These are phyloP conservation scores for Cherax quadricarinatus DNA, from an alignment of 1,140 invertebrate genomes.

Conservation along the genomic window DNA sequence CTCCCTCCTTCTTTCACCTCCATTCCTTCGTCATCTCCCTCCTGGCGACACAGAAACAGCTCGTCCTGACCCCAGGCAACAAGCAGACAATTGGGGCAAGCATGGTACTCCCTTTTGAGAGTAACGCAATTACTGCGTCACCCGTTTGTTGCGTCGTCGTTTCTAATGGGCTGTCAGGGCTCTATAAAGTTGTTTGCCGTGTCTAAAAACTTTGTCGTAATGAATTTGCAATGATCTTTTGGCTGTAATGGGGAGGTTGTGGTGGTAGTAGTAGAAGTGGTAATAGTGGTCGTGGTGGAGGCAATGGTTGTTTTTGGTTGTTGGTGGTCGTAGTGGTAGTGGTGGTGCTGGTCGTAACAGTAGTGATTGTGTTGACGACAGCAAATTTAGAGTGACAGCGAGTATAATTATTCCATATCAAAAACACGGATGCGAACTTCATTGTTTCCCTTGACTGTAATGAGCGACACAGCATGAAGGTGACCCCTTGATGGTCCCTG, in stretches of 20 bases:
- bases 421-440: no score
- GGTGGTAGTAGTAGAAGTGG: no score
- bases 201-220: constrained; percentile 3
- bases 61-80: not conserved
- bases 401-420: no score
- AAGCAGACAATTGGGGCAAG: not conserved
- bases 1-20: not conserved
- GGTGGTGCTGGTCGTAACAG: no score
- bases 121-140: constrained; percentile 26
- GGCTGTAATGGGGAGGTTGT: no score
- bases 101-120: not conserved
- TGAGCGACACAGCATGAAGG: no score
- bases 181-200: constrained; percentile 10
- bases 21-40: not conserved
- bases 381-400: no score
- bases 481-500: no score
- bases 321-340: no score
- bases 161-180: constrained; percentile 16
- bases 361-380: no score
- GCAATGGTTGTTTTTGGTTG: no score
- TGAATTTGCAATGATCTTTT: constrained; percentile 20
- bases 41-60: not conserved
- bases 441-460: no score
- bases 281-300: not conserved
- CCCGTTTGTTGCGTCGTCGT: constrained; percentile 12